Evolutionary conservation across 2,888 invertebrate genomes (phyloP), one percentile per base, ranked within the genome.

Genomic region (Pyrochroa serraticornis): DNA sequence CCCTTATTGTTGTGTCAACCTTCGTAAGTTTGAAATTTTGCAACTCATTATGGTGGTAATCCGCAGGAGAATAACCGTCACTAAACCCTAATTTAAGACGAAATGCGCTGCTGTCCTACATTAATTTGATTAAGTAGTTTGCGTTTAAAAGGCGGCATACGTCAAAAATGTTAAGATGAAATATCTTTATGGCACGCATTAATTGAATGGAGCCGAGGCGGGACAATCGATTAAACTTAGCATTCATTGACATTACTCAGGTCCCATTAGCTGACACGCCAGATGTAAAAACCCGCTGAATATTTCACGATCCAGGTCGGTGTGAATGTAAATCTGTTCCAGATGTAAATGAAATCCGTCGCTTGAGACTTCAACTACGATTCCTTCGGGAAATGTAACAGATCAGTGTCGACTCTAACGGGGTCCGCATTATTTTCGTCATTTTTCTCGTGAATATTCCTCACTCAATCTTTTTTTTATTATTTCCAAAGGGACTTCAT

Each of bases 281-380:
- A 70, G 69, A 73, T 70, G 72, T 71, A 75, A 74, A 75, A 76
- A 75, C 72, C 70, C 72, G 68, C 71, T 74, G 74, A 74, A 75
- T 75, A 76, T 75, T 75, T 75, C 73, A 75, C 68, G 71, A 73
- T 71, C 68, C 70, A 64, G 67, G 71, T 68, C 71, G 75, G 73
- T 69, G 73, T 71, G 75, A 75, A 75, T 75, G 74, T 73, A 76
- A 77, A 77, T 76, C 75, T 75, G 73, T 75, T 75, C 74, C 69
- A 71, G 73, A 76, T 77, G 75, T 77, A 76, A 76, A 76, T 77
- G 75, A 75, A 77, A 76, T 75, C 73, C 73, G 71, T 68, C 74
- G 71, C 73, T 67, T 63, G 75, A 72, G 73, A 75, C 75, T 75
- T 69, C 71, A 70, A 70, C 73, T 73, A 71, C 71, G 74, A 71